These are phyloP conservation scores for Drosophila ambigua DNA, from an alignment of 1,140 invertebrate species.

Conservation along the genomic window DNA sequence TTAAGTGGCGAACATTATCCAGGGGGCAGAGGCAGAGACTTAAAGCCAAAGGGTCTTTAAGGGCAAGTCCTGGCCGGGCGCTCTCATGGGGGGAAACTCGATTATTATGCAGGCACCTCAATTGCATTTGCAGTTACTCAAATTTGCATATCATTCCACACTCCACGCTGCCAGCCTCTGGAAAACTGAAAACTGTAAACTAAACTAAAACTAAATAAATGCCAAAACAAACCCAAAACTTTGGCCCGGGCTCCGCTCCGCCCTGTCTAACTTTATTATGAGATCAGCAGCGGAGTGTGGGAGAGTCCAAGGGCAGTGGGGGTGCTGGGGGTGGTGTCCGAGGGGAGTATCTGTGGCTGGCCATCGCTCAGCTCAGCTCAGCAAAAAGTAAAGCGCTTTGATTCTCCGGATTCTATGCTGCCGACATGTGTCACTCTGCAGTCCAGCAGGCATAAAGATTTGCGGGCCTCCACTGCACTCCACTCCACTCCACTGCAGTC, in stretches of 20 bases:
- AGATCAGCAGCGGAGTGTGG: slow-evolving; percentile 27
- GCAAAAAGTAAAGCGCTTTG: slow-evolving; percentile 67
- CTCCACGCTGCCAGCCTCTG: too few species aligned
- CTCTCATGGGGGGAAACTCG: slow-evolving; percentile 36
- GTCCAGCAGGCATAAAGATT: slow-evolving; percentile 79
- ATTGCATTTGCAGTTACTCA: slow-evolving; percentile 78
- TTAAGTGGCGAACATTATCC: slow-evolving; percentile 40
- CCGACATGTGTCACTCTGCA: slow-evolving; percentile 82
- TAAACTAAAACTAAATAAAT: too few species aligned
- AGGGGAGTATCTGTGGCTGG: slow-evolving; percentile 60
- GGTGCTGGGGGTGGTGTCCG: slow-evolving; percentile 2
- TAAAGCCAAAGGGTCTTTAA: slow-evolving; percentile 27
- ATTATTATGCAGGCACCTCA: slow-evolving; percentile 78
- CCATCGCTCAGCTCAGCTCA: slow-evolving; percentile 45
- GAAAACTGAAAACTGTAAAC: too few species aligned
- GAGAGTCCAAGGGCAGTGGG: not conserved
- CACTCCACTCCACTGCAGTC: slow-evolving; percentile 16
- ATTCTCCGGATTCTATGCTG: slow-evolving; percentile 76
- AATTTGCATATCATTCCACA: slow-evolving; percentile 75
- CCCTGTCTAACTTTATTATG: slow-evolving; percentile 72
- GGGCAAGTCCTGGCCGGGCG: not conserved
- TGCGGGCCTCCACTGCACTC: slow-evolving; percentile 55
- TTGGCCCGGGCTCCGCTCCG: slow-evolving; percentile 26
- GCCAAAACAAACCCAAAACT: slow-evolving; percentile 58
- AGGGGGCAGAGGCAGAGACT: not conserved